phyloP scores from a whole-genome alignment of 2,113 vertebrate species.

The Manacus vitellinus region DNA sequence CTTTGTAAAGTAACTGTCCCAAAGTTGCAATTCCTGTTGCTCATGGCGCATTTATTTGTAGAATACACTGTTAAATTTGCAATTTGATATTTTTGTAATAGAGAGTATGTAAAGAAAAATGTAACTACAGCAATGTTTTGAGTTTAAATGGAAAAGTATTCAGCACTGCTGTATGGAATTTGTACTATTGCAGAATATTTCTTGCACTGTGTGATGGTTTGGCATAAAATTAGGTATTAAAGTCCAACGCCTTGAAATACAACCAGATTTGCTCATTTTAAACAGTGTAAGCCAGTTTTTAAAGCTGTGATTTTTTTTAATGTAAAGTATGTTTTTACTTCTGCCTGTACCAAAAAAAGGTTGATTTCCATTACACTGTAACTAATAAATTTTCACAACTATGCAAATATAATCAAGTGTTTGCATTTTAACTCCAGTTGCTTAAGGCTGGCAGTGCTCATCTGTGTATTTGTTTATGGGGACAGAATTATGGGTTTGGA shows the following conservation, averaged over 20 bases:
- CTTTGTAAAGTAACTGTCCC: conserved; percentile 67
- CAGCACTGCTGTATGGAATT: conserved; percentile 52
- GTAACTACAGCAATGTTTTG: conserved; percentile 23
- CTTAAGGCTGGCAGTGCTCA: background rate
- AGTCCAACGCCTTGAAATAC: conserved; percentile 58
- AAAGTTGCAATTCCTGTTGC: conserved; percentile 51
- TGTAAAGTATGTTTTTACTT: conserved; percentile 62
- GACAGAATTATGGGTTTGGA: background rate
- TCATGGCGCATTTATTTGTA: conserved; percentile 50
- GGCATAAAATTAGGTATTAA: conserved; percentile 41
- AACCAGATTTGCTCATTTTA: conserved; percentile 57
- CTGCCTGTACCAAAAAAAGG: conserved; percentile 56
- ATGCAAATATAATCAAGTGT: conserved; percentile 38
- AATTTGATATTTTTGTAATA: conserved; percentile 51
- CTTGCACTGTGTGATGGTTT: conserved; percentile 51
- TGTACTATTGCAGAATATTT: conserved; percentile 21
- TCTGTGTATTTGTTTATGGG: background rate
- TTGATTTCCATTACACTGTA: conserved; percentile 53
- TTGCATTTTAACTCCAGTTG: background rate
- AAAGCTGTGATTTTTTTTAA: conserved; percentile 60
- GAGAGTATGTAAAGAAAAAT: conserved; percentile 39
- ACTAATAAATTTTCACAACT: conserved; percentile 70
- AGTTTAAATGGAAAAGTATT: conserved; percentile 49
- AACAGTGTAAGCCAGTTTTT: conserved; percentile 54
- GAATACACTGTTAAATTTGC: conserved; percentile 54